Percentiles rank a stretch among this genome's conserved stretches.
phyloP scores from a whole-genome alignment of 1,140 invertebrate species.

The Ostrea edulis region DNA sequence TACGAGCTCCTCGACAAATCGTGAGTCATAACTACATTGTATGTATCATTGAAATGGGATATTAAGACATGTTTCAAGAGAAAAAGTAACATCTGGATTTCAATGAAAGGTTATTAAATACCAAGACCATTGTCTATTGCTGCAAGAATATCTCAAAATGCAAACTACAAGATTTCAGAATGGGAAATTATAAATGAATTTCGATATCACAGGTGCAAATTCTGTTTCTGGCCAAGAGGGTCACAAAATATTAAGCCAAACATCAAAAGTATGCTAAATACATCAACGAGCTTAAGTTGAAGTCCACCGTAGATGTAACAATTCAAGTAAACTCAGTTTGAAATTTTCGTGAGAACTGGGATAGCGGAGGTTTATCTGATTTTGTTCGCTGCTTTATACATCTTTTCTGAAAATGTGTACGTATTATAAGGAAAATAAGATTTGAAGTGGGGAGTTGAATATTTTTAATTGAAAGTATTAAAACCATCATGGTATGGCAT shows the following conservation, averaged over 20 bases:
- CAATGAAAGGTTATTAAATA: neutral
- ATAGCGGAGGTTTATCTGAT: neutral
- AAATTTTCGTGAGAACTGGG: conserved; percentile 8
- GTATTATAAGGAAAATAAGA: neutral
- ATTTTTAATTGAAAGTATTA: neutral
- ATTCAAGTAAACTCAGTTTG: neutral
- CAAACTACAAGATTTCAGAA: neutral
- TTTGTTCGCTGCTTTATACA: neutral
- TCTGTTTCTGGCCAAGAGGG: neutral
- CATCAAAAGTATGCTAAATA: conserved; percentile 36
- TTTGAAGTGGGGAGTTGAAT: neutral
- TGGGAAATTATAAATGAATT: conserved; percentile 33
- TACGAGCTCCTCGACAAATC: neutral
- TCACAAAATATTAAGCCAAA: conserved; percentile 13
- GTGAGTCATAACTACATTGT: neutral
- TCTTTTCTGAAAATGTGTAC: neutral
- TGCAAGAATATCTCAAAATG: conserved; percentile 18
- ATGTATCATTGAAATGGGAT: neutral
- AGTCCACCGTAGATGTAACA: conserved; percentile 4
- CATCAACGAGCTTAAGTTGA: conserved; percentile 15
- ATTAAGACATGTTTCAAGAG: neutral
- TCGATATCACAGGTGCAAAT: conserved; percentile 28
- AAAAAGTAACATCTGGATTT: conserved; percentile 15
- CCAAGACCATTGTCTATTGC: neutral
- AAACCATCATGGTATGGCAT: neutral